Evolutionary conservation across 1,140 invertebrate genomes (phyloP).

Genomic region (Bacillus rossius): DNA sequence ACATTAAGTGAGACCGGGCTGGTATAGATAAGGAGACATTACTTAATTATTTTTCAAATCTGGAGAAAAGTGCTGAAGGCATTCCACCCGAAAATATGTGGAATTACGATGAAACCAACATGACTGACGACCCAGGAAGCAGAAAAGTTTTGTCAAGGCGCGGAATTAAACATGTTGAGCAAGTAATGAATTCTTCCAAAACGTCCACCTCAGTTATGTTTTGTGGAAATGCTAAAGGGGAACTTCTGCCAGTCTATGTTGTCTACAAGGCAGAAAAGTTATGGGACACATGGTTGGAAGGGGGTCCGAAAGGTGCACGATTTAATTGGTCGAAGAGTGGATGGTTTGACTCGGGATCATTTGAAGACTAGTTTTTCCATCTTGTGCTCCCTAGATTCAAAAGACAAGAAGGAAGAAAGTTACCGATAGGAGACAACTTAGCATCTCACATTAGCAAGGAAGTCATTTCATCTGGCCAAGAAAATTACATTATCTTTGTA

Average conservation of each 20-base stretch:
- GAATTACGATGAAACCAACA: too few species aligned
- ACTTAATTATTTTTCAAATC: too few species aligned
- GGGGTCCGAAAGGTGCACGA: not conserved
- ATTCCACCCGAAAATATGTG: too few species aligned
- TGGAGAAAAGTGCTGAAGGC: too few species aligned
- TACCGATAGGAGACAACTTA: conserved; percentile 37
- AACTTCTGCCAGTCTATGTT: not conserved
- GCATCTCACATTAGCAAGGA: conserved; percentile 28
- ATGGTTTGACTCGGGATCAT: not conserved
- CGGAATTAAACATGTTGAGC: not conserved
- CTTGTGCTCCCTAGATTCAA: not conserved
- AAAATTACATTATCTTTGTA: conserved; percentile 31
- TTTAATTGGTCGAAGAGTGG: not conserved
- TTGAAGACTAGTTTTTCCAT: conserved; percentile 2
- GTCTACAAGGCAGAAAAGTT: conserved; percentile 1
- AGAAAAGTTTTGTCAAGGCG: conserved; percentile 16
- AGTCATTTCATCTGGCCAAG: conserved; percentile 20
- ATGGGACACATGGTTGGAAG: not conserved
- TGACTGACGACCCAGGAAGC: too few species aligned
- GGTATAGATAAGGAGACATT: too few species aligned
- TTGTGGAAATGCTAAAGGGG: conserved; percentile 19
- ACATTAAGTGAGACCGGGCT: too few species aligned
- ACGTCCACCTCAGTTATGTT: conserved; percentile 21
- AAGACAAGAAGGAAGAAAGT: not conserved
- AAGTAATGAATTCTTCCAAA: conserved; percentile 24